Percentiles rank a stretch among this genome's conserved stretches.
Conservation (phyloP, 1,140 invertebrate species). For the Antheraea pernyi region DNA sequence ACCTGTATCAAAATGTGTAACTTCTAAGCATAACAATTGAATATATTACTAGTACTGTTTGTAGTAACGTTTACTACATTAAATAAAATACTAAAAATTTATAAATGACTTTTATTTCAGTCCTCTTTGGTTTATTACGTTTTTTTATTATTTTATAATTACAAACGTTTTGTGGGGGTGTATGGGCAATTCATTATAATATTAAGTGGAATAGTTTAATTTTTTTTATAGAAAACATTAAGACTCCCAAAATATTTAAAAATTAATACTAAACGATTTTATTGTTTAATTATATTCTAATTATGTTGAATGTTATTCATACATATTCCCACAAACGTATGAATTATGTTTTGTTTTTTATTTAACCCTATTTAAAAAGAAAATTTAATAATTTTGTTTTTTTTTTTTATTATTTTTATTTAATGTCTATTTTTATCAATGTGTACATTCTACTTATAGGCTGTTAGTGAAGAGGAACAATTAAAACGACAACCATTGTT, state of each 20-base stretch:
- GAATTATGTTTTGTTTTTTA: constrained; percentile 30
- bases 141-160: constrained; percentile 53
- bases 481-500: constrained; percentile 59
- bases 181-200: constrained; percentile 54
- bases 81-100: constrained; percentile 63
- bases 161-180: constrained; percentile 65
- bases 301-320: constrained; percentile 2
- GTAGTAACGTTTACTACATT: background rate
- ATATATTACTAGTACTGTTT: constrained; percentile 26
- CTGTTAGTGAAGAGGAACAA: constrained; percentile 61
- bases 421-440: background rate
- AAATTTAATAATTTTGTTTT: background rate
- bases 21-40: constrained; percentile 43
- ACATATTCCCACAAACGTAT: constrained; percentile 75
- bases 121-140: constrained; percentile 60
- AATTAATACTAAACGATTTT: background rate
- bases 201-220: background rate
- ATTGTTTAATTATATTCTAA: constrained; percentile 4
- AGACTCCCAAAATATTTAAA: background rate
- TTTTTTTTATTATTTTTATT: constrained; percentile 19
- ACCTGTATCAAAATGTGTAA: constrained; percentile 57
- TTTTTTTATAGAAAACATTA: background rate
- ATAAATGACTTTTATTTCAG: constrained; percentile 67
- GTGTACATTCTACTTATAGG: constrained; percentile 54
- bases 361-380: background rate